Conservation (phyloP, 2,888 invertebrate species). For the Epistrophe grossulariae region DNA sequence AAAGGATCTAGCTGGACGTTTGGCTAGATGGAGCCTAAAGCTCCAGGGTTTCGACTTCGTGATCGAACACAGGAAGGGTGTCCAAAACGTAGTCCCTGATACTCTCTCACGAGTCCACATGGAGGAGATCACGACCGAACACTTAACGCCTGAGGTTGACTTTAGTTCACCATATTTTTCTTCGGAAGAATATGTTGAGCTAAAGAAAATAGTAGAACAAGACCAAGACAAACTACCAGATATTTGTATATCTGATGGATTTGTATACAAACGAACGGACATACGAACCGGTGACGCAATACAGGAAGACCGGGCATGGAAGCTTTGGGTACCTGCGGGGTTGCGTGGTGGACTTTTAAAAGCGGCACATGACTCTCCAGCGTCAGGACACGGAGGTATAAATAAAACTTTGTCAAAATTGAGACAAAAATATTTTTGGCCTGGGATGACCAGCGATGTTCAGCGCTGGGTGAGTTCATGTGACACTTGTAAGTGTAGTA, state of each 20-base stretch:
- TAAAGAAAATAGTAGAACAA: background rate
- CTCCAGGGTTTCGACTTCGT: conserved; percentile 1
- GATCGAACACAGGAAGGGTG: conserved; percentile 2
- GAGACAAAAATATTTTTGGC: background rate
- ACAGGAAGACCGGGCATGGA: background rate
- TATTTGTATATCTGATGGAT: background rate
- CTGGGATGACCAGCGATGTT: background rate
- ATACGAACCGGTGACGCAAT: background rate
- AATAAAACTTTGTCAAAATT: background rate
- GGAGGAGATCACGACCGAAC: background rate
- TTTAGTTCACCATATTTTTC: background rate
- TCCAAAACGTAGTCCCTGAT: background rate
- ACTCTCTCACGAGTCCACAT: background rate
- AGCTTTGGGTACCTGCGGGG: too few species aligned
- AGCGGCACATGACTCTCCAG: background rate
- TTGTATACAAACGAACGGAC: background rate
- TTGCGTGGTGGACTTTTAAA: background rate
- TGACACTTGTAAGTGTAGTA: background rate
- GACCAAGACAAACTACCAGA: background rate
- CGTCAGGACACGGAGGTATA: background rate
- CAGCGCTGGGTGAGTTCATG: background rate
- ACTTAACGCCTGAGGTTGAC: background rate
- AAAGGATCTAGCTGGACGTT: background rate
- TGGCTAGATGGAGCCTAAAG: background rate
- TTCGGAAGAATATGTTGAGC: background rate